These are phyloP conservation scores for Aphodius sticticus DNA, from an alignment of 2,888 invertebrate genomes.

Conservation along the genomic window DNA sequence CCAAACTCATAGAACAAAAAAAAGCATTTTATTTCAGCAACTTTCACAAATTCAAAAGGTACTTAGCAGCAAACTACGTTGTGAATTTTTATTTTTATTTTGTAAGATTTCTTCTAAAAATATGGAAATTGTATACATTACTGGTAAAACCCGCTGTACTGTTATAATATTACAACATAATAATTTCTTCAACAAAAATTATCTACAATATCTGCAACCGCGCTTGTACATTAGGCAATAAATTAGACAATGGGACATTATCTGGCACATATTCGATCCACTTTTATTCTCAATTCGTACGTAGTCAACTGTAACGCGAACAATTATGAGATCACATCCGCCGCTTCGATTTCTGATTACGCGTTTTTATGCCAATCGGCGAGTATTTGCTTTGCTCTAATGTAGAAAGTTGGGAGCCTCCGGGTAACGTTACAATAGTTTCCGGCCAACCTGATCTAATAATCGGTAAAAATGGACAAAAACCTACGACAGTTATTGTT, in stretches of 20 bases:
- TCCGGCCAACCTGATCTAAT: neutral
- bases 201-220: neutral
- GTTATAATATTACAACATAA: neutral
- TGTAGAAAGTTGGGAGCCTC: neutral
- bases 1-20: too few species aligned
- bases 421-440: neutral
- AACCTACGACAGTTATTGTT: neutral
- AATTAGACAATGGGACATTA: neutral
- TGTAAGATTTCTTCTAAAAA: too few species aligned
- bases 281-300: neutral
- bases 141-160: neutral
- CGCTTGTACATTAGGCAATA: neutral
- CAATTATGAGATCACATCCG: constrained; percentile 4
- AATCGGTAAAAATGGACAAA: neutral
- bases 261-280: neutral
- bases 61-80: too few species aligned
- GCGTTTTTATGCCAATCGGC: neutral
- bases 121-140: too few species aligned
- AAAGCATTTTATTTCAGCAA: too few species aligned
- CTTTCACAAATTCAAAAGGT: too few species aligned
- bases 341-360: neutral
- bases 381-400: neutral
- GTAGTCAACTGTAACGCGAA: neutral
- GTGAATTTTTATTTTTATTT: too few species aligned
- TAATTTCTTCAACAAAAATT: neutral